phyloP scores from a whole-genome alignment of 1,140 invertebrate species.

The Neuroterus valhalla region DNA sequence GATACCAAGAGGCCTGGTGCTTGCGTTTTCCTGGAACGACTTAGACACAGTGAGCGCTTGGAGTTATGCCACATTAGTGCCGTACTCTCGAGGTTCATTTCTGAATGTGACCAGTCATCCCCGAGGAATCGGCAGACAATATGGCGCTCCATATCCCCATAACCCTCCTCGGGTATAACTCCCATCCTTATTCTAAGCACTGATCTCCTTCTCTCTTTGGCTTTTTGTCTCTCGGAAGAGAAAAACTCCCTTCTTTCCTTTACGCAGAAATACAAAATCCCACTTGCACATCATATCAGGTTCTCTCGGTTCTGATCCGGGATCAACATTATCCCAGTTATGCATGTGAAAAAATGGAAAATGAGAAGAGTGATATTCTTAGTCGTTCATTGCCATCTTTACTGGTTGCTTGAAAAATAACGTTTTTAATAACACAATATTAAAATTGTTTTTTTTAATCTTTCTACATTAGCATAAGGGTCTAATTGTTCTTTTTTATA shows the following conservation, averaged over 20 bases:
- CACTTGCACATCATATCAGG: not conserved
- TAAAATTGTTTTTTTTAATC: no score
- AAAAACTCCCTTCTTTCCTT: not conserved
- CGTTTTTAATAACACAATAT: no score
- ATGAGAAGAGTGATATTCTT: no score
- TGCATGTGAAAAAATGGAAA: no score
- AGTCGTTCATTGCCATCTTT: no score
- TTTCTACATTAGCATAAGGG: no score
- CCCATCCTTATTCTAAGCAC: conserved; percentile 17
- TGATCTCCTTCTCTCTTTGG: conserved; percentile 5
- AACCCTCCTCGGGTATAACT: conserved; percentile 35
- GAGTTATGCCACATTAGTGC: conserved; percentile 68
- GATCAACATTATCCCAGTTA: no score
- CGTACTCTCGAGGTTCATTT: conserved; percentile 54
- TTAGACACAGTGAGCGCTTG: conserved; percentile 66
- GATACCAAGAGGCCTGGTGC: conserved; percentile 45
- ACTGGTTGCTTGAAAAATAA: no score
- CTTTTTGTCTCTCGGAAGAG: not conserved
- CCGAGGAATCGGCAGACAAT: conserved; percentile 72
- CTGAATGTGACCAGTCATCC: conserved; percentile 71
- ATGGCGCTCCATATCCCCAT: conserved; percentile 59
- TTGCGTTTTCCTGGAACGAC: conserved; percentile 60
- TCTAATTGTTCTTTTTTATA: no score
- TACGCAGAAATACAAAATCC: not conserved
- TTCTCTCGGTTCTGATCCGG: not conserved